Base-by-base conservation (phyloP, 2,888 invertebrate species). In the Suillia variegata region DNA sequence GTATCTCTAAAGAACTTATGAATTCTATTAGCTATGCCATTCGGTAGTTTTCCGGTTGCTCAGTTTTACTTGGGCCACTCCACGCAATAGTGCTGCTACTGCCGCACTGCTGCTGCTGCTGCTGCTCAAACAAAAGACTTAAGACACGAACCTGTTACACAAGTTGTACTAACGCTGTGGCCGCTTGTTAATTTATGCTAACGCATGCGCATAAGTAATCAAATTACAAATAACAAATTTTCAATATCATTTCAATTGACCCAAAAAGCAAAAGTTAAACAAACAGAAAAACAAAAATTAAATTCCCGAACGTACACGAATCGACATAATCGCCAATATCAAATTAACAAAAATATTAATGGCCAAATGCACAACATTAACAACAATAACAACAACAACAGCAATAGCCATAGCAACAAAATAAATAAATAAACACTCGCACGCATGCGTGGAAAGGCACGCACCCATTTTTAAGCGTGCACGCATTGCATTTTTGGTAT, bases 121-220 rank as follows among this genome's bases (percentile, higher is more conserved):
- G n/a, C n/a, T n/a, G n/a, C n/a, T n/a, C n/a, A 38, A 45, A 45
- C 45, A 45, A 45, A 45, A 45, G 45, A 45, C 20, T 45, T 13
- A 45, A 45, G 45, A 20, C 45, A 45, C 45, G 45, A 45, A 45
- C 45, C 45, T 18, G 45, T 45, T 45, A 45, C 45, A 45, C 45
- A 45, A 45, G 45, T 38, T 38, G 38, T n/a, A 26, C 26, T 6
- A 5, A 26, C 38, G n/a, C 6, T 4, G 6, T n/a, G 15, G 3
- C 4, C 10, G 10, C 5, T 20, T 5, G 5, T 5, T 45, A 45
- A 45, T 45, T 45, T 45, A 45, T 45, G 45, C 45, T 45, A 45
- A 45, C 45, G 45, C 45, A 45, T 45, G 45, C 20, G 45, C 45
- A 45, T 20, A 17, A 20, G 8, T 20, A 45, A 45, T 20, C 5